These are phyloP conservation scores for Eupithecia centaureata DNA, from an alignment of 2,888 invertebrate species.

Conservation along the genomic window DNA sequence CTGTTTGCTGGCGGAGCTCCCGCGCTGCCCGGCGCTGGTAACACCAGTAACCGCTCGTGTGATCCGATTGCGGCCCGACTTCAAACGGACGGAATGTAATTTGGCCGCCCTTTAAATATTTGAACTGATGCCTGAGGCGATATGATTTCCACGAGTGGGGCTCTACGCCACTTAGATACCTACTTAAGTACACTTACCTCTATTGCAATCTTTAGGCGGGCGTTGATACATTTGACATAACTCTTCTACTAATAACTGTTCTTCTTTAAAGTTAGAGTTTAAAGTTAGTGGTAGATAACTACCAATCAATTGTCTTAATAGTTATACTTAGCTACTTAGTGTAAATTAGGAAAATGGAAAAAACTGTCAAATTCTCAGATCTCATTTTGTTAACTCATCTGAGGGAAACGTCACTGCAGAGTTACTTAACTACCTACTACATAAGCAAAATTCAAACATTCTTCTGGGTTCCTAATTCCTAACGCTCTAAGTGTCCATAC, in stretches of 20 bases:
- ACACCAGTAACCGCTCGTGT: slow-evolving; percentile 71
- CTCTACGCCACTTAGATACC: slow-evolving; percentile 1
- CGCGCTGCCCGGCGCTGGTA: slow-evolving; percentile 37
- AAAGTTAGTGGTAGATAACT: no score
- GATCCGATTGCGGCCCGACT: slow-evolving; percentile 76
- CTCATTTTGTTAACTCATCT: no score
- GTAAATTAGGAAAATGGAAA: no score
- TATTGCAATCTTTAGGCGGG: slow-evolving; percentile 22
- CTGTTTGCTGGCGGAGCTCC: slow-evolving; percentile 72
- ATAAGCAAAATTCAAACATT: background rate
- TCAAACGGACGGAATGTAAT: slow-evolving; percentile 70
- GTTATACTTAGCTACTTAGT: no score
- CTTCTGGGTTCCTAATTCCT: background rate
- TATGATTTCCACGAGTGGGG: slow-evolving; percentile 40
- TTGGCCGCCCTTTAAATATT: slow-evolving; percentile 81
- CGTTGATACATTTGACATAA: background rate
- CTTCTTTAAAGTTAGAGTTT: no score
- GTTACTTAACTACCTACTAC: no score
- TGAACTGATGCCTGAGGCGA: slow-evolving; percentile 66
- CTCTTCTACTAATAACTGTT: no score
- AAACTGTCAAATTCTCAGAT: no score
- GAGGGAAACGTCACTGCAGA: no score
- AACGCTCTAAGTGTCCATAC: background rate
- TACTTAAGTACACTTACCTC: background rate
- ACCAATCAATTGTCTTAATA: no score